Base-by-base conservation (phyloP, 2,797 vertebrate species). In the Sebastiscus albofasciatus region DNA sequence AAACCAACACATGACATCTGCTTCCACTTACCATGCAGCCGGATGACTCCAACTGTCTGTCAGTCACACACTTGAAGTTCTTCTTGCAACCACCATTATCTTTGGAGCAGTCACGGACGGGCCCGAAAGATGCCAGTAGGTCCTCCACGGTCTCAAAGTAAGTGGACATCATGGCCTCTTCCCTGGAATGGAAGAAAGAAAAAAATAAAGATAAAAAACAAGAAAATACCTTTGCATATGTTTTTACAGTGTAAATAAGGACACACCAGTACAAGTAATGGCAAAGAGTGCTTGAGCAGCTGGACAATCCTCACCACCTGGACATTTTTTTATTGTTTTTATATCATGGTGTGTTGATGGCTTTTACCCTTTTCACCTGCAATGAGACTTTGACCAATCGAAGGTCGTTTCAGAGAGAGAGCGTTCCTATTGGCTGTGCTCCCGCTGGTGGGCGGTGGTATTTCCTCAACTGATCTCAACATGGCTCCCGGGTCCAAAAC, bases 91-190 rank as follows among this genome's bases (percentile, higher is more conserved):
- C 98, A 0, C 98, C 98, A 0, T 99, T 99, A 86, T 99, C 97
- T 90, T 96, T 97, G 60, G 98, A 96, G 81, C 98, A 99, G 93
- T 99, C 98, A 4, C 98, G 97, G 12, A 97, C 98, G 0, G 98
- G 98, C 34, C 98, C 98, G 0, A 99, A 99, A 27, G 98, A 99
- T 0, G 97, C 97, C 10, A 99, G 96, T 9, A 99, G 95, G 82
- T 99, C 98, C 46, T 99, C 98, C 77, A 99, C 97, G 5, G 97
- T 97, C 92, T 99, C 98, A 6, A 99, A 99, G 89, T 99, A 98
- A 0, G 98, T 99, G 34, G 98, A 98, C 96, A 98, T 94, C 96
- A 99, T 97, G 1, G 98, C 97, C 93, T 99, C 98, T 93, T 99
- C 97, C 94, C 98, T 99, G 95, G 59, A 95, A 94, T 84, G 39